These are phyloP conservation scores for Gymnopithys bicolor DNA, from an alignment of 2,797 vertebrate species.

Conservation along the genomic window DNA sequence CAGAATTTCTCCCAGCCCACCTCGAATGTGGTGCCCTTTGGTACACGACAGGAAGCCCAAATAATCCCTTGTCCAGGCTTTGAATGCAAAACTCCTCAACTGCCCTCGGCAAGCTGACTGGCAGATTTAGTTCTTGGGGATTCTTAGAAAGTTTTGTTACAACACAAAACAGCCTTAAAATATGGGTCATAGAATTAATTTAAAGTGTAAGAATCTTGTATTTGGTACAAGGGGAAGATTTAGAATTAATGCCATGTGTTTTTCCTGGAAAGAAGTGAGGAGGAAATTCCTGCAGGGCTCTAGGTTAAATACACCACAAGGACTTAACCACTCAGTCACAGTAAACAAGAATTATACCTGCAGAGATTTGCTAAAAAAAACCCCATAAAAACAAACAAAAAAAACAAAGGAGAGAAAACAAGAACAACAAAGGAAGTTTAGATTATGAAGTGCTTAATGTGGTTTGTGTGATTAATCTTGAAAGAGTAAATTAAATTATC, in stretches of 20 bases:
- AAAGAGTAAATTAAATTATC: slow-evolving; percentile 18
- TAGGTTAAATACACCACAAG: not conserved
- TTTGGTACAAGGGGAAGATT: not conserved
- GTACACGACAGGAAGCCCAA: not conserved
- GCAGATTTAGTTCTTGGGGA: not conserved
- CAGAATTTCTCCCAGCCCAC: not conserved
- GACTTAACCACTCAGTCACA: not conserved
- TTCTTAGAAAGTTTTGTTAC: not conserved
- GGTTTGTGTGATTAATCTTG: slow-evolving; percentile 19
- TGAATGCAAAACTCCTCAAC: not conserved
- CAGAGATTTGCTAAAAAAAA: not conserved
- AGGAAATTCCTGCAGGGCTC: not conserved
- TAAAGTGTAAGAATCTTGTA: not conserved
- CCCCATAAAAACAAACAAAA: not conserved
- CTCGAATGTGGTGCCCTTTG: not conserved
- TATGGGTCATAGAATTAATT: not conserved
- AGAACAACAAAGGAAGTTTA: not conserved
- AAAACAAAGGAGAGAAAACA: not conserved
- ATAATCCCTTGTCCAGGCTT: not conserved
- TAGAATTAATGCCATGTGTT: not conserved
- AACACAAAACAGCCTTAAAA: not conserved
- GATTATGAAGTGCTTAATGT: not conserved
- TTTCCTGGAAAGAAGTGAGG: not conserved
- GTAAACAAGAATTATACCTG: not conserved
- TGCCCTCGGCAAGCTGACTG: not conserved